These are phyloP conservation scores for Apantesis nais DNA, from an alignment of 2,888 invertebrate species.

Conservation along the genomic window DNA sequence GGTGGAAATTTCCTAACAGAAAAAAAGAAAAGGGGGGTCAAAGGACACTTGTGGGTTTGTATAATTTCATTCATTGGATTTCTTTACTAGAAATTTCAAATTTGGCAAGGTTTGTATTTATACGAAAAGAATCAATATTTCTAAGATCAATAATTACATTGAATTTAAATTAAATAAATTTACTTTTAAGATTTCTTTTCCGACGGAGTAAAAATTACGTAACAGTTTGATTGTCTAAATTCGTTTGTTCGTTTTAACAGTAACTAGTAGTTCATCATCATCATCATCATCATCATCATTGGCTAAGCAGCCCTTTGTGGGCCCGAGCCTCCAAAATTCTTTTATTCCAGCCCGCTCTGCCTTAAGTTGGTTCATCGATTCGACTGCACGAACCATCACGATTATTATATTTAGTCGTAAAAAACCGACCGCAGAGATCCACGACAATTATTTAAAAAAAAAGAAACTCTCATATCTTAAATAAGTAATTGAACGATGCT, in stretches of 20 bases:
- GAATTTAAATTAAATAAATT: neutral
- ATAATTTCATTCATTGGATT: no score
- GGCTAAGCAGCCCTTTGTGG: no score
- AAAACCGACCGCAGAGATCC: slow-evolving; percentile 45
- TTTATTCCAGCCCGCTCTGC: no score
- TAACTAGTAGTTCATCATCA: neutral
- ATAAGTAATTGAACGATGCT: slow-evolving; percentile 56
- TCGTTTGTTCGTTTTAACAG: neutral
- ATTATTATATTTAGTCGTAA: slow-evolving; percentile 52
- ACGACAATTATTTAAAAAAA: slow-evolving; percentile 48
- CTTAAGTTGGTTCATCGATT: slow-evolving; percentile 36
- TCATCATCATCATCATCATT: no score
- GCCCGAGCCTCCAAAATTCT: no score
- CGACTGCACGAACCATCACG: slow-evolving; percentile 43
- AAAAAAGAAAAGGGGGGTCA: no score
- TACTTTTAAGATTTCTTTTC: neutral
- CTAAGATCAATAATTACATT: neutral
- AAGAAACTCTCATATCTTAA: slow-evolving; percentile 51
- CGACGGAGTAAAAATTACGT: neutral
- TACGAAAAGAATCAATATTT: no score
- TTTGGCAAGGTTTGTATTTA: no score
- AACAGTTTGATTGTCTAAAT: neutral
- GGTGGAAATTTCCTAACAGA: no score
- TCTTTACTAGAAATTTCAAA: no score
- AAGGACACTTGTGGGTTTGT: no score